Conservation (phyloP, 2,113 vertebrate species). For the Tamias sibiricus region DNA sequence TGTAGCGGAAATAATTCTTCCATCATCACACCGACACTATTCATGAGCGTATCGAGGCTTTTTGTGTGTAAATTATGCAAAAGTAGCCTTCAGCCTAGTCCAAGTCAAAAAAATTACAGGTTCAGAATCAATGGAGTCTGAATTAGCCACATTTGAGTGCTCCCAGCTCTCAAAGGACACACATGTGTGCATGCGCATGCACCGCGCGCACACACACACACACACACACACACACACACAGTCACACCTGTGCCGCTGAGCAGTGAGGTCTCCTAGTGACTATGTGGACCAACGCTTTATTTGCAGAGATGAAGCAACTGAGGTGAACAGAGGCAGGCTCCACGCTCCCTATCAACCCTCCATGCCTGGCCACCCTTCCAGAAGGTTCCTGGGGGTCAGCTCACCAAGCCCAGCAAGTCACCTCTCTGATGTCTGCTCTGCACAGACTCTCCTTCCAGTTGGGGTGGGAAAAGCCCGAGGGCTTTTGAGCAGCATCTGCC, state of each 20-base stretch:
- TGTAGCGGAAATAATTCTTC: neutral
- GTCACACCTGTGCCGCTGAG: neutral
- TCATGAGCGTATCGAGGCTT: neutral
- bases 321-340: neutral
- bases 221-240: neutral
- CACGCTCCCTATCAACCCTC: too few relatives aligned
- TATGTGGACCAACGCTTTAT: neutral
- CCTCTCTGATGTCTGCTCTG: neutral
- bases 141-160: neutral
- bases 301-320: neutral
- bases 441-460: neutral
- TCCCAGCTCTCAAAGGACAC: neutral
- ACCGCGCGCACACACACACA: too few relatives aligned
- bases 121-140: neutral
- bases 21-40: neutral
- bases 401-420: neutral
- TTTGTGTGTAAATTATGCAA: constrained; percentile 14
- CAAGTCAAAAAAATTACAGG: neutral
- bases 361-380: neutral
- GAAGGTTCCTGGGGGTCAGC: neutral
- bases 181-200: too few relatives aligned
- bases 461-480: neutral
- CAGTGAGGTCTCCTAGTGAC: neutral
- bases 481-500: neutral
- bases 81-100: neutral